These are phyloP conservation scores for Volucella inflata DNA, from an alignment of 2,888 invertebrate species.

Conservation along the genomic window DNA sequence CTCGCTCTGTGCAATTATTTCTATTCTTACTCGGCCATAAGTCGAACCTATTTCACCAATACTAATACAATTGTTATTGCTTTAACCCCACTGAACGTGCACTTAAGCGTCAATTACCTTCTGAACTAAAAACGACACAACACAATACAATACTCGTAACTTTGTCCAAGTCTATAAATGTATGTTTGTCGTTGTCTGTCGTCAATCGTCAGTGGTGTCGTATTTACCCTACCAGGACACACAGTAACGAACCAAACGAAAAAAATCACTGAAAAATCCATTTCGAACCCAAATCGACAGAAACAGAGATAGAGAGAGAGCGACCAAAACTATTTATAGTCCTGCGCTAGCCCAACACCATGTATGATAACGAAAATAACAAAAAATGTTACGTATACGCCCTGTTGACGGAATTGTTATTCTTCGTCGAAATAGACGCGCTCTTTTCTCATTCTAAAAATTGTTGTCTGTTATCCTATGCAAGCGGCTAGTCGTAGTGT, in stretches of 20 bases:
- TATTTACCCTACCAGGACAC: background rate
- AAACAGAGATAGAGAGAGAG: background rate
- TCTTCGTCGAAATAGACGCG: constrained; percentile 25
- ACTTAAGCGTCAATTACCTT: constrained; percentile 67
- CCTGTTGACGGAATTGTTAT: constrained; percentile 54
- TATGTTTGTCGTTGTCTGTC: too few species aligned
- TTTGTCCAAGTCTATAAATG: background rate
- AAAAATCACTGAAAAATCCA: constrained; percentile 32
- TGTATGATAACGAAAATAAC: background rate
- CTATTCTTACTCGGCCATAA: constrained; percentile 40
- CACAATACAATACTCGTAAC: too few species aligned
- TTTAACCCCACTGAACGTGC: constrained; percentile 56
- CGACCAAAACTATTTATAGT: constrained; percentile 25
- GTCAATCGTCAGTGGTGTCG: background rate
- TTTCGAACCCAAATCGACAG: constrained; percentile 38
- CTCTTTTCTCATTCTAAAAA: constrained; percentile 2
- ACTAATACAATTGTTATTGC: constrained; percentile 8
- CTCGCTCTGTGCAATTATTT: constrained; percentile 34
- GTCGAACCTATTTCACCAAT: constrained; percentile 20
- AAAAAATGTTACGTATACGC: constrained; percentile 70
- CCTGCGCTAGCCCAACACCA: background rate
- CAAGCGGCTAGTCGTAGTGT: constrained; percentile 17
- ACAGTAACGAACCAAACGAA: background rate
- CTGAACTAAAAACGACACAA: constrained; percentile 45
- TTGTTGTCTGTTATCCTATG: constrained; percentile 35